Conservation (phyloP, 1,140 invertebrate species). For the Pogonomyrmex barbatus region DNA sequence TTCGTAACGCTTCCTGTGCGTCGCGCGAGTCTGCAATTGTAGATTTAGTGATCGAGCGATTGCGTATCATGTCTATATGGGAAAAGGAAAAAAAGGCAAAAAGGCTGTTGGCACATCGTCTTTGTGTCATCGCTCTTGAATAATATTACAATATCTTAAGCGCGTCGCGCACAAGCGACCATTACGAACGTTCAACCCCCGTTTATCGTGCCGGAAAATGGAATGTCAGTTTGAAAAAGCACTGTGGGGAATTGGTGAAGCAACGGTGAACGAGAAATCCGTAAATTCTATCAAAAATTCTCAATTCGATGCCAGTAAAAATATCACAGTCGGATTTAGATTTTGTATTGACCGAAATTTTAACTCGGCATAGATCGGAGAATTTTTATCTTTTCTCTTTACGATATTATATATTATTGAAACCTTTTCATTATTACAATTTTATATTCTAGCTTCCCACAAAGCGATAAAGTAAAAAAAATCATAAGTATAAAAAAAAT, state of each 20-base stretch:
- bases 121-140: constrained; percentile 16
- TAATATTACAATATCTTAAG: constrained; percentile 39
- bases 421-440: not conserved
- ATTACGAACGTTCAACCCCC: constrained; percentile 29
- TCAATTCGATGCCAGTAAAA: not conserved
- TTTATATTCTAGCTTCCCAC: not conserved
- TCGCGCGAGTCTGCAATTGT: constrained; percentile 10
- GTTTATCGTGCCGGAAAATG: not conserved
- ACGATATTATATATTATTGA: not conserved
- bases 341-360: not conserved
- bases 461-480: not conserved
- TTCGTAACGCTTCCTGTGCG: constrained; percentile 11
- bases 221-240: not conserved
- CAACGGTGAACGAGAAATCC: not conserved
- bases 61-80: not conserved
- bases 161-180: not conserved
- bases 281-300: not conserved
- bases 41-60: not conserved
- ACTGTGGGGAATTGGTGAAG: not conserved
- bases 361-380: not conserved
- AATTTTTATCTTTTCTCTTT: not conserved
- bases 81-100: not conserved
- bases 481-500: not conserved
- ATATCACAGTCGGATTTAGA: not conserved
- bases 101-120: not conserved